Conservation (phyloP, 2,888 invertebrate species). For the Stenichneumon culpator region DNA sequence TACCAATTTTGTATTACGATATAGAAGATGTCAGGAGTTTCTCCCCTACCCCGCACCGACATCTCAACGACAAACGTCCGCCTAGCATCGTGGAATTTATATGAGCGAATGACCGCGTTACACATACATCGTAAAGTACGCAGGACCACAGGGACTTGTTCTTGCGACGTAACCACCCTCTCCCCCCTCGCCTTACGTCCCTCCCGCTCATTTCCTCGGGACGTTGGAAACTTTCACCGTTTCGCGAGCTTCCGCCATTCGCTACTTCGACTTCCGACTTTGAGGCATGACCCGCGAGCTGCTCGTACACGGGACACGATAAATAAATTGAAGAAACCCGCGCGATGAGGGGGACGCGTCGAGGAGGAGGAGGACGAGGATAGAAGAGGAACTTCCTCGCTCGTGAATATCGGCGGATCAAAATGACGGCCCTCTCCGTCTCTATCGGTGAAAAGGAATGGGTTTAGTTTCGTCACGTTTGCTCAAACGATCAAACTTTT, state of each 20-base stretch:
- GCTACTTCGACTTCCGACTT: slow-evolving; percentile 72
- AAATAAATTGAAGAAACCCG: slow-evolving; percentile 45
- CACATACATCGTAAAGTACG: slow-evolving; percentile 16
- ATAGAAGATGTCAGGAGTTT: slow-evolving; percentile 1
- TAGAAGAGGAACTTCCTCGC: slow-evolving; percentile 40
- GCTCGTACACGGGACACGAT: slow-evolving; percentile 41
- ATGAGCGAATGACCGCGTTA: slow-evolving; percentile 71
- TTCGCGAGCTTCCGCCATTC: slow-evolving; percentile 61
- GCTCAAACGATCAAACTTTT: slow-evolving; percentile 66
- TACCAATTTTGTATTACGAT: no score
- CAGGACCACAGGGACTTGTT: slow-evolving; percentile 44
- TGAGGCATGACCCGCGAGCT: slow-evolving; percentile 62
- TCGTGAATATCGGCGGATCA: slow-evolving; percentile 59
- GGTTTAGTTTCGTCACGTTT: slow-evolving; percentile 68
- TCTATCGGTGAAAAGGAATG: slow-evolving; percentile 57
- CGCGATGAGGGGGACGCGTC: background rate
- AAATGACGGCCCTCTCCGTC: slow-evolving; percentile 49
- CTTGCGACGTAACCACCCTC: slow-evolving; percentile 5
- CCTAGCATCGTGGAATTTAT: slow-evolving; percentile 76
- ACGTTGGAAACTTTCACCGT: slow-evolving; percentile 68
- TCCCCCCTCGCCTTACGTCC: background rate
- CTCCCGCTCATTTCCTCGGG: slow-evolving; percentile 60
- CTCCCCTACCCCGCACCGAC: slow-evolving; percentile 68
- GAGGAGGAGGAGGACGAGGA: background rate
- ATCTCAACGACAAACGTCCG: slow-evolving; percentile 70